Conservation (phyloP, 2,888 invertebrate species). For the Synergus laeviventris region DNA sequence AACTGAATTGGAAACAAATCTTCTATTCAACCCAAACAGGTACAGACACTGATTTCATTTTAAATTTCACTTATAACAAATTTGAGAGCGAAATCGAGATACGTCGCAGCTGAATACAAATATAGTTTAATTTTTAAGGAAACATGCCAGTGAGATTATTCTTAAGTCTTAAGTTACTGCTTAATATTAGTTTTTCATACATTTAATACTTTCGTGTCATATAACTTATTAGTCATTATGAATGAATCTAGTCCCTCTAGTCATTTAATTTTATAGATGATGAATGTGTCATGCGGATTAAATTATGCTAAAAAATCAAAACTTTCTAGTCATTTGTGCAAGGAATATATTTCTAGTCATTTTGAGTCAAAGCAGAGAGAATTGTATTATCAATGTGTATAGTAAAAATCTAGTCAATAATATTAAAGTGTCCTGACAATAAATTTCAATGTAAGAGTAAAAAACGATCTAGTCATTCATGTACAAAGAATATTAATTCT, state of each 20-base stretch:
- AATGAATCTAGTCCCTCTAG: not conserved
- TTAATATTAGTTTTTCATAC: not conserved
- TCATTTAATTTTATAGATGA: not conserved
- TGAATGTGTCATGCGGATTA: not conserved
- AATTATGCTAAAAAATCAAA: not conserved
- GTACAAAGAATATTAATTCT: not conserved
- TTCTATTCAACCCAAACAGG: not conserved
- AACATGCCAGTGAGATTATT: slow-evolving; percentile 57
- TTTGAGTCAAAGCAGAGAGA: not conserved
- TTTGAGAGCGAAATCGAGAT: not conserved
- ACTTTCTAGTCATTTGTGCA: not conserved
- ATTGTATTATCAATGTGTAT: not conserved
- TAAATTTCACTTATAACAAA: not conserved
- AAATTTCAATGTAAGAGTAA: not conserved
- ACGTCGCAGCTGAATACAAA: slow-evolving; percentile 33
- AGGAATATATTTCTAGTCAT: not conserved
- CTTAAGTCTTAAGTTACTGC: slow-evolving; percentile 48
- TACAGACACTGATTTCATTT: not conserved
- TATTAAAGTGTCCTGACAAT: no score
- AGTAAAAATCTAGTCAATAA: not conserved
- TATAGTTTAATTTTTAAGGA: slow-evolving; percentile 47
- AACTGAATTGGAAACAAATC: not conserved
- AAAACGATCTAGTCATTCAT: not conserved
- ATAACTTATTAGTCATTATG: not conserved
- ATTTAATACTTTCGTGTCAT: not conserved